Evolutionary conservation across 2,113 vertebrate genomes (phyloP).

Genomic region (Alaudala cheleensis): DNA sequence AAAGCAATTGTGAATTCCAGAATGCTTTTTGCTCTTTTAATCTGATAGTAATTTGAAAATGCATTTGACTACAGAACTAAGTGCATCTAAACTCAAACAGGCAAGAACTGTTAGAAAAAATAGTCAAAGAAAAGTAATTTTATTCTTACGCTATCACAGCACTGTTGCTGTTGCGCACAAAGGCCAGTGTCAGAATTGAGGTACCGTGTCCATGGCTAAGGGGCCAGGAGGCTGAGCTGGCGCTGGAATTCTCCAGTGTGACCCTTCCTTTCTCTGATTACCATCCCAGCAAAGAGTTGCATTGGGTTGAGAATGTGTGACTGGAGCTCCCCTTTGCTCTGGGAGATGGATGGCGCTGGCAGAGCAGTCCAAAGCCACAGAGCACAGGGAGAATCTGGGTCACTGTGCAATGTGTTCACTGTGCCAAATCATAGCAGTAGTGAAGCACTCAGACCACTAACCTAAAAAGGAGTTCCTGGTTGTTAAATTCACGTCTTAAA

Average conservation of each 20-base stretch:
- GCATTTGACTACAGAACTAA: background rate
- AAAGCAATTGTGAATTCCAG: background rate
- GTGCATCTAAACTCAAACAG: background rate
- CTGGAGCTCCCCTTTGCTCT: background rate
- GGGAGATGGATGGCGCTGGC: background rate
- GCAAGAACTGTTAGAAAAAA: background rate
- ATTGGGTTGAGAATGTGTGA: background rate
- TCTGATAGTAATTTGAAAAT: background rate
- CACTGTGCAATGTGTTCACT: background rate
- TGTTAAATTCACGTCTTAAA: background rate
- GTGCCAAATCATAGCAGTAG: background rate
- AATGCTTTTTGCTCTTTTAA: background rate
- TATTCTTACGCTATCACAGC: accelerated
- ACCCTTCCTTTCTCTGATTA: background rate
- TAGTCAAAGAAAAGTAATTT: background rate
- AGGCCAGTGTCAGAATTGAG: background rate
- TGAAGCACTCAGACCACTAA: background rate
- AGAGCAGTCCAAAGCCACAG: background rate
- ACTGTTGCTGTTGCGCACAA: background rate
- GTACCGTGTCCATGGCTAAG: background rate
- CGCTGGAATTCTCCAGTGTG: background rate
- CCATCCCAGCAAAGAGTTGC: background rate
- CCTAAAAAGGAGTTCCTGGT: background rate
- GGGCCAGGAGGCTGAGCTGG: background rate
- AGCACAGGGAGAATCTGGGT: constrained; percentile 20